These are phyloP conservation scores for Tetramorium alpestre DNA, from an alignment of 1,140 invertebrate genomes.

Conservation along the genomic window DNA sequence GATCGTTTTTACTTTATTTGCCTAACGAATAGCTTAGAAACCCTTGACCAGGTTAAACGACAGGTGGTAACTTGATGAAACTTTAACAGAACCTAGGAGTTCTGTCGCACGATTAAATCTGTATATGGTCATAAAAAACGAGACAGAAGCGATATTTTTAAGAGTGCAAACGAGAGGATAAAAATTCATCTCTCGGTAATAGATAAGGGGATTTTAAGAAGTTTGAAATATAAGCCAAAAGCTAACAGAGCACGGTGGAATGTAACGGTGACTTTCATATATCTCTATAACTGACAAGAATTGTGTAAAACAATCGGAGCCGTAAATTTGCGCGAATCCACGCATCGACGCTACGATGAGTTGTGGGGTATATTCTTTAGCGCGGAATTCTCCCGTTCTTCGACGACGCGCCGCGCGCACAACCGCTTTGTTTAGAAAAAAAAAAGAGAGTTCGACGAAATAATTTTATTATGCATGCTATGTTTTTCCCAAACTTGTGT, in stretches of 20 bases:
- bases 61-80: background rate
- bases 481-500: background rate
- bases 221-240: background rate
- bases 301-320: conserved; percentile 16
- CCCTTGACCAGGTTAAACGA: conserved; percentile 18
- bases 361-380: background rate
- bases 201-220: conserved; percentile 1
- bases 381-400: background rate
- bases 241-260: background rate
- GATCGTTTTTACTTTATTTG: background rate
- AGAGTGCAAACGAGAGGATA: background rate
- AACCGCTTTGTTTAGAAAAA: background rate
- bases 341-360: background rate
- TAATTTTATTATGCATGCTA: background rate
- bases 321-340: background rate
- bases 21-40: background rate
- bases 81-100: background rate
- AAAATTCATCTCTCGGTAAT: background rate
- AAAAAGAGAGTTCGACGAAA: background rate
- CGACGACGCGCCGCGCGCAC: background rate
- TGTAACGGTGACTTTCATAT: background rate
- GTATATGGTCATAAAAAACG: background rate
- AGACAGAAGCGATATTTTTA: background rate
- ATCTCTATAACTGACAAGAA: conserved; percentile 20
- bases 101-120: background rate